Conservation (phyloP, 2,113 vertebrate species). For the Gavia stellata region DNA sequence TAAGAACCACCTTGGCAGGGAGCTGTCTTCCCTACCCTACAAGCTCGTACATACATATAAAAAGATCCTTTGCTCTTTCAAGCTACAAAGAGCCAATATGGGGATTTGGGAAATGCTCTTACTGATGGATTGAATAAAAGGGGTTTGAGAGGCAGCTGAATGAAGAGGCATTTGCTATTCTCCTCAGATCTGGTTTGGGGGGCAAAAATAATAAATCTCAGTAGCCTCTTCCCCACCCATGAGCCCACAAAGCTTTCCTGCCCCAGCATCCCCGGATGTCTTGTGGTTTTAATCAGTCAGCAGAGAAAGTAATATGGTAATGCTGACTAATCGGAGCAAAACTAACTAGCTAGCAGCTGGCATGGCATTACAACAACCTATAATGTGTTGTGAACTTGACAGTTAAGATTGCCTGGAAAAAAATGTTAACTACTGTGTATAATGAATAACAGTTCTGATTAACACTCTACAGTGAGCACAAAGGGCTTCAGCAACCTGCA, state of each 20-base stretch:
- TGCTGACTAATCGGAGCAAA: not conserved
- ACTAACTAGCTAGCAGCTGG: not conserved
- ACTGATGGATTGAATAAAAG: not conserved
- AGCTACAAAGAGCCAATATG: not conserved
- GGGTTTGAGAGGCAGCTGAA: not conserved
- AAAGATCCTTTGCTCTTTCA: not conserved
- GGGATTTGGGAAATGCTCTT: not conserved
- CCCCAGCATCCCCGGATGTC: not conserved
- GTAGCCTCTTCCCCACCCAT: not conserved
- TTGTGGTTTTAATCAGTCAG: not conserved
- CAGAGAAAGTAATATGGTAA: not conserved
- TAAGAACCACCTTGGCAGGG: not conserved
- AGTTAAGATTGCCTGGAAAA: not conserved
- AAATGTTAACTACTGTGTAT: not conserved
- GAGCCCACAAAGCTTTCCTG: not conserved
- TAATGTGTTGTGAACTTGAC: not conserved
- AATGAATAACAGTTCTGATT: not conserved
- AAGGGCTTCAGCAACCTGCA: not conserved
- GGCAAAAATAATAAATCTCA: not conserved
- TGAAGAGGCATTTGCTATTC: not conserved
- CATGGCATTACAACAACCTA: rapidly evolving
- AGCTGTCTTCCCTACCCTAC: not conserved
- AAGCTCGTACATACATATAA: rapidly evolving
- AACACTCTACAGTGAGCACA: not conserved
- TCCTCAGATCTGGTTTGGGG: not conserved